Conservation (phyloP, 2,113 vertebrate species). For the Tychaedon coryphoeus region DNA sequence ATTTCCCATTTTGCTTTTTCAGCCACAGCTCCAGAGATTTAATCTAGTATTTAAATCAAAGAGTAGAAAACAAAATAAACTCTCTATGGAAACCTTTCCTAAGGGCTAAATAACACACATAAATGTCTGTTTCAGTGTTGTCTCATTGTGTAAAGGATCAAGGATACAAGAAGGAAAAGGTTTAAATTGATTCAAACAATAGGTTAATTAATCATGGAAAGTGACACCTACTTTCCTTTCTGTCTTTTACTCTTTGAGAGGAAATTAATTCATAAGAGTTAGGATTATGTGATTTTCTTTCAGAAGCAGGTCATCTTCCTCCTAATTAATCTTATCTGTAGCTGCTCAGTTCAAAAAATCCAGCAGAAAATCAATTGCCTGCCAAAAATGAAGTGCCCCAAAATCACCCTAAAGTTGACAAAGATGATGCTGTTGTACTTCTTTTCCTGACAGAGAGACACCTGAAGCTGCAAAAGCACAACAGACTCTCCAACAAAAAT, state of each 20-base stretch:
- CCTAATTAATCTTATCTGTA: background rate
- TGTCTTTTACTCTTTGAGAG: background rate
- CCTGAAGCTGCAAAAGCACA: background rate
- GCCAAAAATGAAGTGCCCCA: background rate
- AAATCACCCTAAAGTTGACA: background rate
- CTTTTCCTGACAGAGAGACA: background rate
- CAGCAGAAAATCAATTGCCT: background rate
- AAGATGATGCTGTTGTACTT: background rate
- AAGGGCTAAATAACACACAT: background rate
- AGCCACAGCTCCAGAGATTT: background rate
- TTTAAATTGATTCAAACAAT: background rate
- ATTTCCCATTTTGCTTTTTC: background rate
- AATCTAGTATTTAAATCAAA: background rate
- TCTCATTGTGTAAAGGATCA: background rate
- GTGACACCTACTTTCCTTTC: background rate
- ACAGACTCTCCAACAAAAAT: background rate
- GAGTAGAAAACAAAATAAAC: background rate
- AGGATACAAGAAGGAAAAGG: background rate
- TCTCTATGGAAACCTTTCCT: background rate
- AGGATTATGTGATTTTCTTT: background rate
- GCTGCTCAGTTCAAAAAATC: background rate
- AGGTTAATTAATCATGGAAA: background rate
- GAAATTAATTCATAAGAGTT: accelerated
- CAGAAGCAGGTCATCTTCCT: background rate
- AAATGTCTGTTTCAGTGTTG: background rate